A percentile compares a stretch with the other conserved stretches of the same genome.
Conservation (phyloP, 2,797 vertebrate species). For the Eupleurogrammus muticus region DNA sequence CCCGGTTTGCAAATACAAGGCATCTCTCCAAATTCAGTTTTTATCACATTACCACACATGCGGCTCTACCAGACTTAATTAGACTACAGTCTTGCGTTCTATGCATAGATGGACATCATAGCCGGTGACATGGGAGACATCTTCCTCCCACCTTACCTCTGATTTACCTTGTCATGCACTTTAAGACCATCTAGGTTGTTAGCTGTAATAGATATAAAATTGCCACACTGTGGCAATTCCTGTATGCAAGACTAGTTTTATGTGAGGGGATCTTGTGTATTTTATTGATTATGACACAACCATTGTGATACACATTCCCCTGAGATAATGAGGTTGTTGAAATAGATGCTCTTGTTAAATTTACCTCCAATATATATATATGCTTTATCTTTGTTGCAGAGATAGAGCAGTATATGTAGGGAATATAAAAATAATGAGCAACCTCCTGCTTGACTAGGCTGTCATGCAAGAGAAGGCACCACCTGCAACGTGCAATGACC, state of each 20-base stretch:
- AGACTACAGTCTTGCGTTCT: constrained; percentile 52
- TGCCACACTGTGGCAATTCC: constrained; percentile 11
- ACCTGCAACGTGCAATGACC: constrained; percentile 21
- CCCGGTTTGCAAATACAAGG: constrained; percentile 55
- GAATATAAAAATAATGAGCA: constrained; percentile 42
- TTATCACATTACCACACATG: constrained; percentile 61
- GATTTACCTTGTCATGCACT: constrained; percentile 41
- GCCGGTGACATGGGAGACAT: constrained; percentile 22
- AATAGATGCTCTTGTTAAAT: not conserved
- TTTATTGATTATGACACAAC: constrained; percentile 25
- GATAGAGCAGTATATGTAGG: constrained; percentile 3
- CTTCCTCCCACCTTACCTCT: constrained; percentile 38
- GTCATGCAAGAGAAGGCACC: constrained; percentile 29
- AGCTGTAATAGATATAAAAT: constrained; percentile 10
- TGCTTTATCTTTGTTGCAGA: constrained; percentile 8
- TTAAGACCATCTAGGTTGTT: constrained; percentile 11
- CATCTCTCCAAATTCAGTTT: constrained; percentile 46
- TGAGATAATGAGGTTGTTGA: constrained; percentile 9
- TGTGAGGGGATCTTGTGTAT: not conserved
- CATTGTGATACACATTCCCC: not conserved
- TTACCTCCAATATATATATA: not conserved
- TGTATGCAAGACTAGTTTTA: not conserved
- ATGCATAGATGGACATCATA: constrained; percentile 54
- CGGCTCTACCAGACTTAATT: constrained; percentile 54
- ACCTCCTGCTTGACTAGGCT: constrained; percentile 18